Base-by-base conservation (phyloP, 2,888 invertebrate species). In the Terebella lapidaria region DNA sequence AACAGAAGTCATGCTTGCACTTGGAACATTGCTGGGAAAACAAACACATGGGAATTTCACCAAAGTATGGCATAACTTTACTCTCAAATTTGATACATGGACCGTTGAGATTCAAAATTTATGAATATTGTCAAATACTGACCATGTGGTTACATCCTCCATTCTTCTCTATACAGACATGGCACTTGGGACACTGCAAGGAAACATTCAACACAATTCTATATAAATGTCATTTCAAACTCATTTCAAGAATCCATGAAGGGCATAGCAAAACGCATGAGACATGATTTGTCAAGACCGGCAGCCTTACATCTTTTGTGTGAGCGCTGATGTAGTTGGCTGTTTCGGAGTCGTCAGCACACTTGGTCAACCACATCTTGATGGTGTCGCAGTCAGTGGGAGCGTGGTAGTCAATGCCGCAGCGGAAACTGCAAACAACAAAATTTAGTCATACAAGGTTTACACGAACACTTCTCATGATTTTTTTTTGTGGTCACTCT, bases 161-260 rank as follows among this genome's bases (percentile, higher is more conserved):
- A 84, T 97, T 99, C 83, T 99, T 99, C 83, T 99, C 99, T 82
- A 99, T 99, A 84, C 97, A 97, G 72, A 97, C 94, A 84, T 96
- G 94, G 84, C 99, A 99, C 83, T 92, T 93, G 62, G 99, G 97
- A 81, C 99, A 99, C 87, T 84, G 71, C 20, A 57, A 47, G 10
- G 25, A 5, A 47, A 47, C n/a, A 35, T 35, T 35, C 10, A 10
- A 35, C 42, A 35, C 42, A 35, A 35, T 35, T 35, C 10, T n/a
- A 10, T 15, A 35, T 35, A 35, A 10, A n/a, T n/a, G n/a, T n/a
- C n/a, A n/a, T n/a, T n/a, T n/a, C n/a, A n/a, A n/a, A n/a, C n/a
- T n/a, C n/a, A n/a, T n/a, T n/a, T n/a, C n/a, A n/a, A n/a, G n/a
- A n/a, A n/a, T n/a, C n/a, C n/a, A n/a, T n/a, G n/a, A n/a, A n/a